Percentiles rank a stretch among this genome's conserved stretches.
phyloP scores from a whole-genome alignment of 1,140 invertebrate genomes.

The Himalopsyche phryganea region DNA sequence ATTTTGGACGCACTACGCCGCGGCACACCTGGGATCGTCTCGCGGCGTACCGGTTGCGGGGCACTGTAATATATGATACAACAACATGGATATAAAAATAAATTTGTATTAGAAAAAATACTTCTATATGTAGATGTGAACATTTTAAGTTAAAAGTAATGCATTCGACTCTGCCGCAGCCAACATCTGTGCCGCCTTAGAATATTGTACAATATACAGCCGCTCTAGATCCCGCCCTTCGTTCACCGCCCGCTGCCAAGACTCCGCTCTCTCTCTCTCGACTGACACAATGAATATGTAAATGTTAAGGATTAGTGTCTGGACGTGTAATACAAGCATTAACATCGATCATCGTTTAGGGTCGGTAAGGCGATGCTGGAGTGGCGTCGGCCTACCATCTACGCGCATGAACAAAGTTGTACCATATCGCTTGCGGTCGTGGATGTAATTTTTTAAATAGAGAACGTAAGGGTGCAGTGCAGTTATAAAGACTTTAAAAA shows the following conservation, averaged over 20 bases:
- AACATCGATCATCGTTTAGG: conserved; percentile 36
- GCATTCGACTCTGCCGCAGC: neutral
- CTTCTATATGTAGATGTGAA: too few species aligned
- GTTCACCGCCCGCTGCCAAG: conserved; percentile 2
- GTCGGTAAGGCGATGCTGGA: conserved; percentile 14
- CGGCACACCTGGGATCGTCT: too few species aligned
- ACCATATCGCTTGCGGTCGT: too few species aligned
- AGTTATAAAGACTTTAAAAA: too few species aligned
- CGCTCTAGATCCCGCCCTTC: conserved; percentile 1
- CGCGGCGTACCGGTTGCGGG: too few species aligned
- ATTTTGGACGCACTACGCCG: too few species aligned
- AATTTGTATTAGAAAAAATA: too few species aligned
- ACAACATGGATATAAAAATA: too few species aligned
- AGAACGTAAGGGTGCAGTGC: too few species aligned
- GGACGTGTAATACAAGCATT: conserved; percentile 36
- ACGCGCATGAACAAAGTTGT: too few species aligned
- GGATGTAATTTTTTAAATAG: too few species aligned
- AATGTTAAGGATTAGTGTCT: conserved; percentile 34
- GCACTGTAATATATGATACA: too few species aligned
- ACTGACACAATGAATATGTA: conserved; percentile 35
- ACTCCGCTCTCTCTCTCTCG: conserved; percentile 12
- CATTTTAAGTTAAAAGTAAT: neutral
- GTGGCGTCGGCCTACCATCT: neutral
- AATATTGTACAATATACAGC: neutral
- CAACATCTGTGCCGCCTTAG: neutral